Evolutionary conservation across 2,797 vertebrate genomes (phyloP).

Genomic region (Potorous gilbertii): DNA sequence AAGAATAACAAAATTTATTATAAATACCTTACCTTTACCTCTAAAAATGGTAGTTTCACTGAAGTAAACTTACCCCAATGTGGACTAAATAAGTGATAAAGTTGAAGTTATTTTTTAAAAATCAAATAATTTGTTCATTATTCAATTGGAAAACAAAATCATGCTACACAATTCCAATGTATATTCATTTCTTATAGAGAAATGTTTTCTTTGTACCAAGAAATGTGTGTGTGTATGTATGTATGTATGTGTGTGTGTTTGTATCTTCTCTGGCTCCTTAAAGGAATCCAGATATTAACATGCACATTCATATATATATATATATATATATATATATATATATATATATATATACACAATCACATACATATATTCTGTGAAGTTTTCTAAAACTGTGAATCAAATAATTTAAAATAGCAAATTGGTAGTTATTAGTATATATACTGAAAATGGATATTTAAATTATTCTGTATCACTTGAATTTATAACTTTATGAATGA

Average conservation of each 20-base stretch:
- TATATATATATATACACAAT: constrained; percentile 68
- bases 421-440: constrained; percentile 81
- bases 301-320: constrained; percentile 37
- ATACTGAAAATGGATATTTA: constrained; percentile 85
- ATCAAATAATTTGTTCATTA: constrained; percentile 67
- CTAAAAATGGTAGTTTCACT: constrained; percentile 74
- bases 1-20: constrained; percentile 62
- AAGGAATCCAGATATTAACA: constrained; percentile 63
- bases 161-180: constrained; percentile 28
- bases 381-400: constrained; percentile 80
- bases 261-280: constrained; percentile 62
- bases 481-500: constrained; percentile 69
- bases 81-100: constrained; percentile 78
- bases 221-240: constrained; percentile 15
- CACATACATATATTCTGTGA: constrained; percentile 68
- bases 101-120: constrained; percentile 65
- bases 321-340: background rate
- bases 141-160: constrained; percentile 57
- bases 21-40: constrained; percentile 62
- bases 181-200: constrained; percentile 31
- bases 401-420: constrained; percentile 75
- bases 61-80: constrained; percentile 74
- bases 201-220: constrained; percentile 46
- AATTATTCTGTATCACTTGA: constrained; percentile 84
- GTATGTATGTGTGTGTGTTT: background rate